Evolutionary conservation across 2,888 invertebrate genomes (phyloP).

Genomic region (Vanessa cardui): DNA sequence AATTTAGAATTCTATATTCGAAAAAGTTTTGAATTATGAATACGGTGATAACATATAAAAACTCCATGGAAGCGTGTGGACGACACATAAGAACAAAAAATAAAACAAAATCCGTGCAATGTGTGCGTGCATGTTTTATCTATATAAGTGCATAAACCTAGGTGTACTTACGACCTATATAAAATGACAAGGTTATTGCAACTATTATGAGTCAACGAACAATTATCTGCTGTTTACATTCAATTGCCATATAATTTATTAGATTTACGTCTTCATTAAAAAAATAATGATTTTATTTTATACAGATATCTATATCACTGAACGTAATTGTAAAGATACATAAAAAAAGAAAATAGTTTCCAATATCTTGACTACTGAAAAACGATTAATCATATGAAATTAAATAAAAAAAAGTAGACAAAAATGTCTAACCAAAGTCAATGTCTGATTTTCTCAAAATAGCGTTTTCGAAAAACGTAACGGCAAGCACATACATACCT

Average conservation of each 20-base stretch:
- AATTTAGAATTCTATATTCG: neutral
- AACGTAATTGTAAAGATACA: neutral
- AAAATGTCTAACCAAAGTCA: constrained; percentile 65
- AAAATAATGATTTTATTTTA: constrained; percentile 14
- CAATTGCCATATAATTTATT: constrained; percentile 13
- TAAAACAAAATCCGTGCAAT: constrained; percentile 33
- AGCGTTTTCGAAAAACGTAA: constrained; percentile 68
- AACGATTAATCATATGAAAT: constrained; percentile 27
- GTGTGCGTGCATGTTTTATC: constrained; percentile 30
- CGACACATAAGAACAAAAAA: constrained; percentile 17
- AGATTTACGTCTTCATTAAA: constrained; percentile 10
- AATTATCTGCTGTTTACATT: constrained; percentile 30
- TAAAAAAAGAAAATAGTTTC: neutral
- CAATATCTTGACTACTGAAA: neutral
- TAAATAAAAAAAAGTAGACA: neutral
- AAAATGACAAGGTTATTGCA: constrained; percentile 29
- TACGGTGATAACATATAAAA: constrained; percentile 6
- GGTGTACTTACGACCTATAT: constrained; percentile 33
- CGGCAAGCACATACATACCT: constrained; percentile 72
- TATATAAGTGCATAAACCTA: constrained; percentile 29
- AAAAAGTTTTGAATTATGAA: neutral
- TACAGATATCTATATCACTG: neutral
- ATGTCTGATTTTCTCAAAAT: constrained; percentile 66
- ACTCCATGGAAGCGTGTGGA: constrained; percentile 34
- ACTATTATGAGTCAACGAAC: constrained; percentile 34